Percentiles rank a stretch among this genome's conserved stretches.
Evolutionary conservation across 2,797 vertebrate genomes (phyloP).

Genomic region (Staurois parvus): DNA sequence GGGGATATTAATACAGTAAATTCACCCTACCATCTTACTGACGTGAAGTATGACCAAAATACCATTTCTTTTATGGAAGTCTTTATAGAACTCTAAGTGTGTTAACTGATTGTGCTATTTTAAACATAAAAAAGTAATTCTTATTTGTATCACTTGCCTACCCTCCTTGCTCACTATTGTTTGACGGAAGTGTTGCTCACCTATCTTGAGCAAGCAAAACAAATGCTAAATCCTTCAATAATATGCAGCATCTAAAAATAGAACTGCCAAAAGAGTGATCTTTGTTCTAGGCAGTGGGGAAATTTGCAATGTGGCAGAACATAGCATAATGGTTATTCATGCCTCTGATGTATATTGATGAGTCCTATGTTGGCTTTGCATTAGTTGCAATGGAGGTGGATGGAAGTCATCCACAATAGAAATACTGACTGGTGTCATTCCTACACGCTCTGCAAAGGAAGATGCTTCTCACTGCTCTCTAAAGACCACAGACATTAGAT

Average conservation of each 20-base stretch:
- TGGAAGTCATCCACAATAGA: slow-evolving; percentile 8
- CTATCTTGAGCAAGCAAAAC: slow-evolving; percentile 38
- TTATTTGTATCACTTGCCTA: background rate
- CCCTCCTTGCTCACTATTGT: slow-evolving; percentile 25
- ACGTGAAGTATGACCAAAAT: too few species aligned
- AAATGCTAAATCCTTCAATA: slow-evolving; percentile 41
- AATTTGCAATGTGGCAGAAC: slow-evolving; percentile 36
- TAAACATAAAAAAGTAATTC: too few species aligned
- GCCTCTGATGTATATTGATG: too few species aligned
- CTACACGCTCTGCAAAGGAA: slow-evolving; percentile 5
- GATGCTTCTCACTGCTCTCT: background rate
- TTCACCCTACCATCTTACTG: too few species aligned
- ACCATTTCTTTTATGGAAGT: too few species aligned
- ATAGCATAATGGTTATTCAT: slow-evolving; percentile 54
- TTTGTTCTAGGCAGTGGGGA: slow-evolving; percentile 41
- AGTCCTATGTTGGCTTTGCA: background rate
- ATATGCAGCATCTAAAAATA: slow-evolving; percentile 49
- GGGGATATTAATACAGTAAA: too few species aligned
- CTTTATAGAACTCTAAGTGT: background rate
- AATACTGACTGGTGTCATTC: background rate
- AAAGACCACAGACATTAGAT: background rate
- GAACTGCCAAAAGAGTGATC: slow-evolving; percentile 25
- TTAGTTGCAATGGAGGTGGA: background rate
- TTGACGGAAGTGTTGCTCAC: slow-evolving; percentile 26
- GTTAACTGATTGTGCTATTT: background rate